These are phyloP conservation scores for Bombus affinis DNA, from an alignment of 1,140 invertebrate species.

Conservation along the genomic window DNA sequence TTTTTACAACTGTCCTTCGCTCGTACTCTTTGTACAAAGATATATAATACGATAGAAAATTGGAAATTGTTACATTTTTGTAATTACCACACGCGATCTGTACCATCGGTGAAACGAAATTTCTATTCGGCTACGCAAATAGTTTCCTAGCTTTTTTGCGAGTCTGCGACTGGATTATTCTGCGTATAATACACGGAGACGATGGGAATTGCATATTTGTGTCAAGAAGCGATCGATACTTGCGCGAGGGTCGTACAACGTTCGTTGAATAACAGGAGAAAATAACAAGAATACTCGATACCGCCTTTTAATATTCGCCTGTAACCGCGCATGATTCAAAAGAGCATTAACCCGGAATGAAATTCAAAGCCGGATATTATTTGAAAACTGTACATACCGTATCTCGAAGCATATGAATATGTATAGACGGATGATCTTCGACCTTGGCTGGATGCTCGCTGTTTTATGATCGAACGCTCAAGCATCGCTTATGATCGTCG, in stretches of 20 bases:
- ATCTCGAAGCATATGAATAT: neutral
- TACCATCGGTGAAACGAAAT: neutral
- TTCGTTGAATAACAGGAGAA: slow-evolving; percentile 2
- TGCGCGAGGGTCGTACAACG: neutral
- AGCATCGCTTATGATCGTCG: neutral
- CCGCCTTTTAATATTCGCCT: neutral
- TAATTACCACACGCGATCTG: too few relatives aligned
- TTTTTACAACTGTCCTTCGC: too few relatives aligned
- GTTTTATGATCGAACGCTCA: neutral
- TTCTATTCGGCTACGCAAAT: neutral
- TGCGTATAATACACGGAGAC: neutral
- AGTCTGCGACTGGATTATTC: neutral
- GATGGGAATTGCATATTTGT: slow-evolving; percentile 27
- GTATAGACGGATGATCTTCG: neutral
- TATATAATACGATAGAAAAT: too few relatives aligned
- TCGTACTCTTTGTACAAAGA: too few relatives aligned
- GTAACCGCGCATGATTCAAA: neutral
- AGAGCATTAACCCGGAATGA: neutral
- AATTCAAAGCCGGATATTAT: neutral
- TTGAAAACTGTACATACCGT: neutral
- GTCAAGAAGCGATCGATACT: slow-evolving; percentile 30
- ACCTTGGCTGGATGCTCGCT: neutral
- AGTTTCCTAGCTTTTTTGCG: neutral
- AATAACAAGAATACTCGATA: neutral
- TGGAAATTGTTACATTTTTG: neutral